Conservation (phyloP, 2,113 vertebrate genomes). For the Hemicordylus capensis region DNA sequence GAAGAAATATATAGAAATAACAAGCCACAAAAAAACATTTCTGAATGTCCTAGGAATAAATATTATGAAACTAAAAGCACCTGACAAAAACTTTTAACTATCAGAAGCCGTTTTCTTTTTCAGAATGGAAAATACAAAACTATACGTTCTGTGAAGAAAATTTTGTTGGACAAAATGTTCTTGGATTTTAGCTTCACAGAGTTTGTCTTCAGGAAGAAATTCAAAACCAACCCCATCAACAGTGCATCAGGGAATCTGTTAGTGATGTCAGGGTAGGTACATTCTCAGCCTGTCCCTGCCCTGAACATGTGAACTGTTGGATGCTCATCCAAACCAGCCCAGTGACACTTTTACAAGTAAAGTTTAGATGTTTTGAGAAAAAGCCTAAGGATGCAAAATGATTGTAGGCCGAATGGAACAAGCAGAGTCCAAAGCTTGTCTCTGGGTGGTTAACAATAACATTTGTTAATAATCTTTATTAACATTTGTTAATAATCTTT, state of each 20-base stretch:
- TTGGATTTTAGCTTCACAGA: background rate
- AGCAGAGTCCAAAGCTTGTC: background rate
- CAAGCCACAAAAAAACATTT: background rate
- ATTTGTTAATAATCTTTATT: no score
- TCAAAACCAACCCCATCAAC: no score
- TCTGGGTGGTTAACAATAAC: no score
- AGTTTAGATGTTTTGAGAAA: no score
- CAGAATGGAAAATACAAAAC: background rate
- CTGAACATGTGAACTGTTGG: no score
- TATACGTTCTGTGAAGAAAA: background rate
- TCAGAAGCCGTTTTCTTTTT: background rate
- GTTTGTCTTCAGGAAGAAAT: background rate
- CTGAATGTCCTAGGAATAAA: background rate
- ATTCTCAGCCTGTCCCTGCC: no score
- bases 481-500: no score
- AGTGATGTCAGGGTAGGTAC: no score
- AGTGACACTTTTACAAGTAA: background rate
- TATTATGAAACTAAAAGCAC: background rate
- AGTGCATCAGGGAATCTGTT: no score
- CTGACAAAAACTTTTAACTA: slow-evolving; percentile 1
- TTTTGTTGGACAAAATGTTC: background rate
- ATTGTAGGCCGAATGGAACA: background rate
- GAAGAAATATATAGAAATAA: background rate
- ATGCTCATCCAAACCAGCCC: no score
- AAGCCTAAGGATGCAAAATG: no score